Evolutionary conservation across 2,797 vertebrate genomes (phyloP).

Genomic region (Selene dorsalis): DNA sequence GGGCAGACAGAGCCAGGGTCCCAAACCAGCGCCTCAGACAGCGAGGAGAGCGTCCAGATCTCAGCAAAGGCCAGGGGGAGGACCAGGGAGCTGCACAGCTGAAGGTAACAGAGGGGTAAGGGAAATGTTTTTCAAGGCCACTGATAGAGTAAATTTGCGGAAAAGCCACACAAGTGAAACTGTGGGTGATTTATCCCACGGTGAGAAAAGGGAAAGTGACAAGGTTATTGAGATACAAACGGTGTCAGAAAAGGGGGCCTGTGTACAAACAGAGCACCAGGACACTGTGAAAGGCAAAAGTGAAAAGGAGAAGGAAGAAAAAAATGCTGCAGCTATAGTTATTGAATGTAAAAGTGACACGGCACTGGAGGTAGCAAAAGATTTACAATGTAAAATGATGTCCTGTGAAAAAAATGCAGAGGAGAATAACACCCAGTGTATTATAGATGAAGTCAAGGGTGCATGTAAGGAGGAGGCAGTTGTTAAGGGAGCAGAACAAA

Average conservation of each 20-base stretch:
- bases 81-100: slow-evolving; percentile 55
- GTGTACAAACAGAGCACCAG: slow-evolving; percentile 15
- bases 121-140: slow-evolving; percentile 81
- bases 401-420: slow-evolving; percentile 18
- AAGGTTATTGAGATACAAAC: slow-evolving; percentile 69
- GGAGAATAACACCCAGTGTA: slow-evolving; percentile 28
- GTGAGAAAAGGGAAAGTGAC: slow-evolving; percentile 40
- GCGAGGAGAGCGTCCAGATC: slow-evolving; percentile 60
- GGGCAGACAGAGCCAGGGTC: slow-evolving; percentile 48
- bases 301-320: slow-evolving; percentile 33
- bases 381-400: slow-evolving; percentile 13
- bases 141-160: slow-evolving; percentile 64
- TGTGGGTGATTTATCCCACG: slow-evolving; percentile 27
- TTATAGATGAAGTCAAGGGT: slow-evolving; percentile 13
- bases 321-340: slow-evolving; percentile 7
- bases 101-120: slow-evolving; percentile 78
- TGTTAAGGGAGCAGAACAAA: slow-evolving; percentile 33
- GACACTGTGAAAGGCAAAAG: slow-evolving; percentile 26
- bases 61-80: slow-evolving; percentile 61
- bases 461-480: slow-evolving; percentile 4
- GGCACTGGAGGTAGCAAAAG: slow-evolving; percentile 23
- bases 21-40: slow-evolving; percentile 44
- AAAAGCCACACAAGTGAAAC: slow-evolving; percentile 43
- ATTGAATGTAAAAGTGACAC: slow-evolving; percentile 27
- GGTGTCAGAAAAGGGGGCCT: slow-evolving; percentile 21